phyloP scores from a whole-genome alignment of 2,888 invertebrate genomes.

The Schrankia costaestrigalis region DNA sequence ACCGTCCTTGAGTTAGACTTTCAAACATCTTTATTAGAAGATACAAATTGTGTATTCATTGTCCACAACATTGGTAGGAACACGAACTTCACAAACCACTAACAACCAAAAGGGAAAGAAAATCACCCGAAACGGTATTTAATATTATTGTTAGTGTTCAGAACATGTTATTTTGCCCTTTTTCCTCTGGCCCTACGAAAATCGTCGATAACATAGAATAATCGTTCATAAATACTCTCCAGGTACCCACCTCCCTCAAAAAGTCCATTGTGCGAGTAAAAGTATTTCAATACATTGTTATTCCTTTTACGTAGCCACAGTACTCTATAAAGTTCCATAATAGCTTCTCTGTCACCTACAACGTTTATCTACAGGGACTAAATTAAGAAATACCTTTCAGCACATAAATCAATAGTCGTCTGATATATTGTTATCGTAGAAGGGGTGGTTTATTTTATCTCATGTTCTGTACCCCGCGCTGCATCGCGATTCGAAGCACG shows the following conservation, averaged over 20 bases:
- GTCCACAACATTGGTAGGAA: too few species aligned
- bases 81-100: too few species aligned
- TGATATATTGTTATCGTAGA: slow-evolving; percentile 41
- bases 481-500: slow-evolving; percentile 68
- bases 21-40: too few species aligned
- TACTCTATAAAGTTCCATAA: slow-evolving; percentile 43
- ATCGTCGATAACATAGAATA: too few species aligned
- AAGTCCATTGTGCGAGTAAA: slow-evolving; percentile 29
- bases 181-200: too few species aligned
- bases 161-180: too few species aligned
- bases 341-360: slow-evolving; percentile 33
- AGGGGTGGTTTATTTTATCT: slow-evolving; percentile 39
- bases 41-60: too few species aligned
- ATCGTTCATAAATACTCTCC: slow-evolving; percentile 27
- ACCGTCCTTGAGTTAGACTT: too few species aligned
- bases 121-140: too few species aligned
- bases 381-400: slow-evolving; percentile 53
- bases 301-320: slow-evolving; percentile 33
- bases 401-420: slow-evolving; percentile 53
- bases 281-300: slow-evolving; percentile 38
- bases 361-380: slow-evolving; percentile 37
- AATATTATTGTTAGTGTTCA: too few species aligned
- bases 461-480: slow-evolving; percentile 35
- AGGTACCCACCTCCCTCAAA: slow-evolving; percentile 22
- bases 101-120: too few species aligned